Conservation (phyloP, 2,797 vertebrate genomes). For the Melanotaenia trifasciata region DNA sequence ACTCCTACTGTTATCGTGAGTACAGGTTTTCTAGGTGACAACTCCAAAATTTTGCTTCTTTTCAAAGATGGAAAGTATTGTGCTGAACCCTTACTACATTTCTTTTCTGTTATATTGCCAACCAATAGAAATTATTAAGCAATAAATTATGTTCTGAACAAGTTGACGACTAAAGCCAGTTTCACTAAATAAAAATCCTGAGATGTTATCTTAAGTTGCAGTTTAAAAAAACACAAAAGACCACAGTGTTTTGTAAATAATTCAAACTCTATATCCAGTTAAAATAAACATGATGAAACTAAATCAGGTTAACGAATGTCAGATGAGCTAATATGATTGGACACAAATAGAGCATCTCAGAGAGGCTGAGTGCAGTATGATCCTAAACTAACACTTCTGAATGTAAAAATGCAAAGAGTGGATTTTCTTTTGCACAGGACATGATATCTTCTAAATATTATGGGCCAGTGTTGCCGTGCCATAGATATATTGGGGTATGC, state of each 20-base stretch:
- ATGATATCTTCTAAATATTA: background rate
- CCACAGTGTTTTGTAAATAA: background rate
- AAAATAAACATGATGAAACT: background rate
- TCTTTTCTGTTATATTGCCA: background rate
- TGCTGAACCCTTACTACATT: too few relatives aligned
- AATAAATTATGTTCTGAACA: background rate
- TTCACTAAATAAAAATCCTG: background rate
- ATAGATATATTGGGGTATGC: background rate
- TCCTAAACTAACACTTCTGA: background rate
- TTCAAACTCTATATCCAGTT: background rate
- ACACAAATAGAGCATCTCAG: background rate
- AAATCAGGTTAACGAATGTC: background rate
- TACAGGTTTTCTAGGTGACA: constrained; percentile 17
- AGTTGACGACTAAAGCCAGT: background rate
- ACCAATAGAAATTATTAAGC: background rate
- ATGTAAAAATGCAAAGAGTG: background rate
- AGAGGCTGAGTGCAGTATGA: background rate
- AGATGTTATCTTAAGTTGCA: background rate
- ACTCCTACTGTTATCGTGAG: constrained; percentile 95
- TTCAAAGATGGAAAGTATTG: background rate
- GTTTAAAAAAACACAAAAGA: background rate
- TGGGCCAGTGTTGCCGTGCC: background rate
- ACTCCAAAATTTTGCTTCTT: background rate
- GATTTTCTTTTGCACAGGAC: background rate
- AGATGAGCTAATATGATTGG: background rate